Base-by-base conservation (phyloP, 2,113 vertebrate species). In the Elgaria multicarinata region DNA sequence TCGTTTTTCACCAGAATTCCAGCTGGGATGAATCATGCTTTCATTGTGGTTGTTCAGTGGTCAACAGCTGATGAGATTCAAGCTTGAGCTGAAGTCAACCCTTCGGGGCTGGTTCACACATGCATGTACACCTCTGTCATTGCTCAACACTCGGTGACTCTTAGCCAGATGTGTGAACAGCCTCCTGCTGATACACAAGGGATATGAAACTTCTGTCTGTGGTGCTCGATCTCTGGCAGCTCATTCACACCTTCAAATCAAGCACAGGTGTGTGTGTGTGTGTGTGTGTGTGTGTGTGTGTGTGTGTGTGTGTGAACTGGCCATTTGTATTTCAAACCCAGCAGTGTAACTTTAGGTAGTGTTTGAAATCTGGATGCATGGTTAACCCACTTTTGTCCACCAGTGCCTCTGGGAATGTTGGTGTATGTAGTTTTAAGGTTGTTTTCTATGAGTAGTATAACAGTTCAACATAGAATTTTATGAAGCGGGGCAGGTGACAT, bases 1-100 rank as follows among this genome's bases (percentile, higher is more conserved):
- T 95, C 92, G 80, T 89, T 90, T 90, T 91, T 89, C 89, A 66
- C 93, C 74, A 10, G 66, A 28, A 46, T 39, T 44, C 67, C 42
- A 71, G 31, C 0, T 0, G 83, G 28, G 78, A 81, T 93, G 93
- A 95, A 94, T 91, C 93, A 92, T 82, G 87, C 91, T 91, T 94
- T 95, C 90, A 90, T 95, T 91, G 36, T n/a, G 53, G 18, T 81
- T 8, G 22, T 58, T 55, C 26, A 55, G 7, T 53, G 81, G 50
- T 39, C 55, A 36, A 69, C 46, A 39, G 79, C 69, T 67, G 33
- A 31, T 71, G 39, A 67, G 16, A 58, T 26, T 80, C 22, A 87
- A 80, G n/a, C 77, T 87, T 4, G 50, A 66, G 22, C 53, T 36
- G n/a, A n/a, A 87, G 42, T 67, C 44, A 55, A 12, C 42, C 55